phyloP scores from a whole-genome alignment of 2,888 invertebrate species.

The Atrina japonica region DNA sequence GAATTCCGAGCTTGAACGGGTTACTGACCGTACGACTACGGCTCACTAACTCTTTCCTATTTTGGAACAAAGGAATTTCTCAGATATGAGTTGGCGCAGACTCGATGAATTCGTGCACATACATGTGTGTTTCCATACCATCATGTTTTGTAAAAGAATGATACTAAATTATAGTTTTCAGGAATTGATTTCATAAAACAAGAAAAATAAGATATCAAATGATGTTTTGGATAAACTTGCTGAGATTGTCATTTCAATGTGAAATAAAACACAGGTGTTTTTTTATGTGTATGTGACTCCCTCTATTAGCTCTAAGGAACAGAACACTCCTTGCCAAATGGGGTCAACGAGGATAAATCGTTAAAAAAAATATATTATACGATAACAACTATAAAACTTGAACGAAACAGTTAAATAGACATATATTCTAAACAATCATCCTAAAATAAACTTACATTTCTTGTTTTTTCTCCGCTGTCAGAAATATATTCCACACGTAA shows the following conservation, averaged over 20 bases:
- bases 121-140: constrained; percentile 38
- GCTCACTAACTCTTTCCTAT: constrained; percentile 46
- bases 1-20: constrained; percentile 1
- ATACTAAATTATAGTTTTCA: neutral
- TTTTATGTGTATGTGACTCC: too few species aligned
- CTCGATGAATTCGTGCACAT: constrained; percentile 48
- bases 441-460: constrained; percentile 22
- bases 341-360: constrained; percentile 6
- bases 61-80: constrained; percentile 52
- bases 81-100: constrained; percentile 39
- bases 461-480: constrained; percentile 29
- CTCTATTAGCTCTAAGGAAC: too few species aligned
- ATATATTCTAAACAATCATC: neutral
- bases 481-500: constrained; percentile 29
- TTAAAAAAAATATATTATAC: neutral
- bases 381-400: constrained; percentile 1
- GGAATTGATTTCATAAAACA: too few species aligned
- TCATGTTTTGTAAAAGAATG: constrained; percentile 2
- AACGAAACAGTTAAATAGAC: neutral
- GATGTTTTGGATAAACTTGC: too few species aligned
- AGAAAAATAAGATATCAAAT: too few species aligned
- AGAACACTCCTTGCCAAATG: constrained; percentile 27
- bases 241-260: too few species aligned
- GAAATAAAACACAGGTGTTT: too few species aligned
- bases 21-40: constrained; percentile 40